Percentiles rank a stretch among this genome's conserved stretches.
Conservation (phyloP, 64 coral and sea anemone species). For the Cladopsammia gracilis region DNA sequence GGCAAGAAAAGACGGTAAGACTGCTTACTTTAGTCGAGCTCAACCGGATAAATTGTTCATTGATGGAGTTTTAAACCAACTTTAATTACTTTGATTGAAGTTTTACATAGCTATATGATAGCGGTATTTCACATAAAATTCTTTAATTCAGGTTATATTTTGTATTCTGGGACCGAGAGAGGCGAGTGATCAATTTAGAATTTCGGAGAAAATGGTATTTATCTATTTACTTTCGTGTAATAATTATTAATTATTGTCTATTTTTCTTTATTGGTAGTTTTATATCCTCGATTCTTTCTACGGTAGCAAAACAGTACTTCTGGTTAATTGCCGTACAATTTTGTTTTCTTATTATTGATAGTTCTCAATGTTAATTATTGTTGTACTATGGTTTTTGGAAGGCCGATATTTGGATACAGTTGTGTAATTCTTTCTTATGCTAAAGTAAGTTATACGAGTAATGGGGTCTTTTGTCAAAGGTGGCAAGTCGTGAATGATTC, state of each 20-base stretch:
- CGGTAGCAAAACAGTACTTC: neutral
- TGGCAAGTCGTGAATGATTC: neutral
- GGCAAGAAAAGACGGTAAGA: slow-evolving; percentile 51
- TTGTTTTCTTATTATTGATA: neutral
- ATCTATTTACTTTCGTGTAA: neutral
- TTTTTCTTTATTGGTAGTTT: neutral
- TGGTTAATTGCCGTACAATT: neutral
- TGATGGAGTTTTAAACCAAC: neutral
- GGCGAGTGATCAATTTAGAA: too few relatives aligned
- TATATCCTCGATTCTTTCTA: neutral
- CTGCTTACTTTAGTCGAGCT: slow-evolving; percentile 32
- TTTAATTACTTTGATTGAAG: neutral
- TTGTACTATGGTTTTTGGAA: neutral
- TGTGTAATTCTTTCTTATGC: too few relatives aligned
- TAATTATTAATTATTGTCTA: neutral
- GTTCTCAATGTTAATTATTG: neutral
- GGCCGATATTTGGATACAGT: too few relatives aligned
- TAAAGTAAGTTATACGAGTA: neutral
- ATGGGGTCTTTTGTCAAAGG: neutral
- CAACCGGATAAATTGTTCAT: slow-evolving; percentile 50
- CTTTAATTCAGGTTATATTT: neutral
- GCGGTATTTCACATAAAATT: neutral
- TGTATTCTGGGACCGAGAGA: neutral
- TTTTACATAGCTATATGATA: neutral
- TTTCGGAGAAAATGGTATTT: neutral